phyloP scores from a whole-genome alignment of 2,888 invertebrate species.

The Pammene aurita region DNA sequence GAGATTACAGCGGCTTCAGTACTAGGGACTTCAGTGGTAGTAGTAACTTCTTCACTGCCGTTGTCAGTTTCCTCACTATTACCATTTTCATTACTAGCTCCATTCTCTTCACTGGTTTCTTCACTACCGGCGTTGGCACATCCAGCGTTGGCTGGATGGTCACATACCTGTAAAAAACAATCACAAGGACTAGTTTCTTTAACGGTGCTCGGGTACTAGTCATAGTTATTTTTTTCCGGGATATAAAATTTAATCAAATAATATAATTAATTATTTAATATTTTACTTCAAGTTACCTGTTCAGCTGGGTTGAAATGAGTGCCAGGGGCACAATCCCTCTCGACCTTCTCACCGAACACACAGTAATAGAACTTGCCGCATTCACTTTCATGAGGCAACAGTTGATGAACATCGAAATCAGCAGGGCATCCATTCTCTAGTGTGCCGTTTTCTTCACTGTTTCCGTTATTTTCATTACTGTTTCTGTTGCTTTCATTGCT shows the following conservation, averaged over 20 bases:
- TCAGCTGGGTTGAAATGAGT: constrained; percentile 53
- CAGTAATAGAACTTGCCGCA: constrained; percentile 60
- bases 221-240: no score
- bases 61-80: constrained; percentile 31
- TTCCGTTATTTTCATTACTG: constrained; percentile 16
- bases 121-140: constrained; percentile 39
- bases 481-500: background rate
- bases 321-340: constrained; percentile 52
- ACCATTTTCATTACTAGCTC: constrained; percentile 27
- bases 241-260: no score
- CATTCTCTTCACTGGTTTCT: constrained; percentile 22
- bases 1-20: no score
- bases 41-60: constrained; percentile 1
- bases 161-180: constrained; percentile 47
- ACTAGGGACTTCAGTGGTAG: no score
- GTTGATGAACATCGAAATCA: constrained; percentile 52
- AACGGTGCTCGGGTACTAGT: no score
- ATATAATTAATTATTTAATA: no score
- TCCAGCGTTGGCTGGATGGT: constrained; percentile 49
- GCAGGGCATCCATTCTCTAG: constrained; percentile 61
- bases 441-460: background rate
- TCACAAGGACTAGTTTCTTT: no score
- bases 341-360: constrained; percentile 51
- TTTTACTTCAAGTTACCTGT: constrained; percentile 54
- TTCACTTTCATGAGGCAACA: constrained; percentile 60